These are phyloP conservation scores for Galemys pyrenaicus DNA, from an alignment of 2,113 vertebrate genomes.

Conservation along the genomic window DNA sequence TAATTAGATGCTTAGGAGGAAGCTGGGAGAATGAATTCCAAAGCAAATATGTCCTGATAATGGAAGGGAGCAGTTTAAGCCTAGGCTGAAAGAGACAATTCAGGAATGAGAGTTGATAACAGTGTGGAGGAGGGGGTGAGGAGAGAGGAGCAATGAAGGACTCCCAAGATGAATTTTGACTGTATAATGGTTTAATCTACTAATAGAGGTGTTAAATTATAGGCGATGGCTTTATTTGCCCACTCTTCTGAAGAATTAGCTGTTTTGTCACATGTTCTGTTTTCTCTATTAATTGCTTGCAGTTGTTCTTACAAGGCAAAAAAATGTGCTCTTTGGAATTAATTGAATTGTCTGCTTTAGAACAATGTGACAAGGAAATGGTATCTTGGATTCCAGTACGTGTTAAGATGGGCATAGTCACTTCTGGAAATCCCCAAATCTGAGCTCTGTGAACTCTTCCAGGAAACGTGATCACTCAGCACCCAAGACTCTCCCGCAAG, in stretches of 20 bases:
- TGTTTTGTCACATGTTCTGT: not conserved
- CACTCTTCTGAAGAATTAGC: not conserved
- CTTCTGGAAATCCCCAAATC: conserved; percentile 38
- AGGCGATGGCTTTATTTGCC: not conserved
- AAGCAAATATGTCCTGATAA: not conserved
- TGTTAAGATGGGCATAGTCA: not conserved
- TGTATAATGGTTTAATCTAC: not conserved
- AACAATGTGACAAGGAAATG: conserved; percentile 24
- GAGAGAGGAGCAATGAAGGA: not conserved
- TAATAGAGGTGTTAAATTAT: conserved; percentile 35
- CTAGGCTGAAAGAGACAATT: not conserved
- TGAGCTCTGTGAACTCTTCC: not conserved
- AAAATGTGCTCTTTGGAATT: conserved; percentile 53
- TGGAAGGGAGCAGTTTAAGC: not conserved
- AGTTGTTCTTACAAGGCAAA: conserved; percentile 13
- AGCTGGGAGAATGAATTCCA: not conserved
- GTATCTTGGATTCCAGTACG: conserved; percentile 3
- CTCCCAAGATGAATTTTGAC: not conserved
- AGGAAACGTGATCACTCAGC: not conserved
- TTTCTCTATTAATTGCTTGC: conserved; percentile 39
- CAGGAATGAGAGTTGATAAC: not conserved
- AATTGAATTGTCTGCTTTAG: conserved; percentile 46
- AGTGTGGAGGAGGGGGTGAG: not conserved
- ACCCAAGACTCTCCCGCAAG: not conserved
- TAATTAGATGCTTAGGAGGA: conserved; percentile 4